phyloP scores from a whole-genome alignment of 2,113 vertebrate species.

The Taurulus bubalis region DNA sequence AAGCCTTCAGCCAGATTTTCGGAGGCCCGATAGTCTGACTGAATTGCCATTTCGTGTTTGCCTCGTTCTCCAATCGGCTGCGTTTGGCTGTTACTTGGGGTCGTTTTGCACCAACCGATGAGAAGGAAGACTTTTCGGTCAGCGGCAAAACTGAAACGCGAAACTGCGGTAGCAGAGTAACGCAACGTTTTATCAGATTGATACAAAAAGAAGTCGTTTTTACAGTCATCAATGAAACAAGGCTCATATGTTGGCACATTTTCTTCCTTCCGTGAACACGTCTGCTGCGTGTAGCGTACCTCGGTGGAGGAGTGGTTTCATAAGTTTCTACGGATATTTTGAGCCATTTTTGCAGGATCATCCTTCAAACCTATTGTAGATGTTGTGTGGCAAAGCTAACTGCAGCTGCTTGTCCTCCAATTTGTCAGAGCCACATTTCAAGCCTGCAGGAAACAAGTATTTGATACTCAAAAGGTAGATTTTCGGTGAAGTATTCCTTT shows the following conservation, averaged over 20 bases:
- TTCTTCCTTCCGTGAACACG: not conserved
- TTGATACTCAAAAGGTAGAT: not conserved
- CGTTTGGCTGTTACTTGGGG: not conserved
- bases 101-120: not conserved
- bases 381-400: not conserved
- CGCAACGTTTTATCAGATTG: not conserved
- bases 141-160: not conserved
- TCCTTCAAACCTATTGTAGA: not conserved
- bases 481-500: slow-evolving; percentile 21
- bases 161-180: not conserved
- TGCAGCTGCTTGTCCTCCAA: not conserved
- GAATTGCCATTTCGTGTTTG: not conserved
- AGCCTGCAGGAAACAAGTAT: not conserved
- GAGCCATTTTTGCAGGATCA: not conserved
- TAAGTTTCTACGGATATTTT: not conserved
- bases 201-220: not conserved
- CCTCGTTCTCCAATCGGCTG: not conserved
- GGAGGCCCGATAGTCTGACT: not conserved
- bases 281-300: no score
- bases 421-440: not conserved
- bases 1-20: not conserved
- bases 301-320: not conserved
- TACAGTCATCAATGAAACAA: not conserved
- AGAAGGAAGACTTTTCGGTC: not conserved
- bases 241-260: not conserved